Evolutionary conservation across 2,888 invertebrate species (phyloP).

Genomic region (Cacoxenus indagator): DNA sequence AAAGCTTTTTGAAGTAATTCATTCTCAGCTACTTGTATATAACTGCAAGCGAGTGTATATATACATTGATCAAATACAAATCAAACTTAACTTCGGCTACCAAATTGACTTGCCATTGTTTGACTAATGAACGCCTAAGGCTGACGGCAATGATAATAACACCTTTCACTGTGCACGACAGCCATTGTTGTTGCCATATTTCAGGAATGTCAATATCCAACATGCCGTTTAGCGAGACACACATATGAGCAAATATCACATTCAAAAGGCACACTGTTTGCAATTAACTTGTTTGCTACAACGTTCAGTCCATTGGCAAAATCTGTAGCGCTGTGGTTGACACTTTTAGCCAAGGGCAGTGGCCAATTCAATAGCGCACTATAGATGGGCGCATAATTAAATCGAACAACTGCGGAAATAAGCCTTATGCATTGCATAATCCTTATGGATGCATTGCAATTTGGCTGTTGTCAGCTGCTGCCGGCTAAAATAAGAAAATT

Average conservation of each 20-base stretch:
- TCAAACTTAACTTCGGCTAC: background rate
- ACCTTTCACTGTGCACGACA: no score
- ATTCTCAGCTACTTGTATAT: background rate
- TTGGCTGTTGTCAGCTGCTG: background rate
- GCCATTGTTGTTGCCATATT: no score
- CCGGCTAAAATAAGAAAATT: background rate
- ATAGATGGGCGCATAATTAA: constrained; percentile 49
- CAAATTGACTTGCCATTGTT: background rate
- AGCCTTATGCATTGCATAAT: constrained; percentile 17
- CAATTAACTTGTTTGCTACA: no score
- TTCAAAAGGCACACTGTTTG: no score
- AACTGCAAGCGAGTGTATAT: no score
- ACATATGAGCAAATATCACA: no score
- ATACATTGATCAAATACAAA: background rate
- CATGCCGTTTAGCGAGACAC: no score
- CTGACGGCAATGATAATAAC: no score
- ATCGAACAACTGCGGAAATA: constrained; percentile 53
- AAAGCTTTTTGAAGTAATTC: background rate
- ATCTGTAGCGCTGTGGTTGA: no score
- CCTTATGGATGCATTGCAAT: no score
- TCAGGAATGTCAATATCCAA: no score
- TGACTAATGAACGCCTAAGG: background rate
- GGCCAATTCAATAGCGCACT: background rate
- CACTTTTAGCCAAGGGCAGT: background rate
- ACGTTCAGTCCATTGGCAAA: no score